Evolutionary conservation across 2,888 invertebrate genomes (phyloP).

Genomic region (Chorisops tibialis): DNA sequence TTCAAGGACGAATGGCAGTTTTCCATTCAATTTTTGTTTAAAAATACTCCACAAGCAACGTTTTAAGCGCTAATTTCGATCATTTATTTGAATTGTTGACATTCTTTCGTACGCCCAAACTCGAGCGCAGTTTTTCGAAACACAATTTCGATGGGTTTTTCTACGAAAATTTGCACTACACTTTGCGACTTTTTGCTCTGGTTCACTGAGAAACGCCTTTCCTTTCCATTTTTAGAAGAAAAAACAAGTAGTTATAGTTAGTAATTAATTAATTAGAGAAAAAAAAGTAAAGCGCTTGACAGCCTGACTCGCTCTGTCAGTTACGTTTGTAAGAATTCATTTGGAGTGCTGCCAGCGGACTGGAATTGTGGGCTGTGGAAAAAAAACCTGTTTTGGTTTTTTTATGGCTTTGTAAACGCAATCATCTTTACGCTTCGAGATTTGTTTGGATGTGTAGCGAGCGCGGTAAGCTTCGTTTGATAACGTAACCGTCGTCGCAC

Average conservation of each 20-base stretch:
- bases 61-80: not conserved
- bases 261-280: not conserved
- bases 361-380: no score
- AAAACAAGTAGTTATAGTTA: not conserved
- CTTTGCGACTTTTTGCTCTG: not conserved
- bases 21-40: not conserved
- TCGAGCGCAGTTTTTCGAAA: not conserved
- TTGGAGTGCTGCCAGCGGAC: not conserved
- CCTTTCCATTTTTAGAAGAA: no score
- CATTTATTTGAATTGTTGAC: constrained; percentile 12
- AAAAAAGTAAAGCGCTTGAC: constrained; percentile 4
- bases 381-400: no score
- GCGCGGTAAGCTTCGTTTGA: no score
- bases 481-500: no score
- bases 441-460: no score
- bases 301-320: constrained; percentile 13
- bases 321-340: constrained; percentile 1
- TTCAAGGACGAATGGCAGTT: not conserved
- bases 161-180: not conserved
- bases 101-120: constrained; percentile 17
- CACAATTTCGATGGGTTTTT: not conserved
- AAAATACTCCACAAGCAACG: not conserved
- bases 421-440: no score
- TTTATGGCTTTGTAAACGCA: no score
- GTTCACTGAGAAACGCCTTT: no score